A percentile compares a stretch with the other conserved stretches of the same genome.
These are phyloP conservation scores for Leptodactylus fuscus DNA, from an alignment of 2,113 vertebrate species.

Conservation along the genomic window DNA sequence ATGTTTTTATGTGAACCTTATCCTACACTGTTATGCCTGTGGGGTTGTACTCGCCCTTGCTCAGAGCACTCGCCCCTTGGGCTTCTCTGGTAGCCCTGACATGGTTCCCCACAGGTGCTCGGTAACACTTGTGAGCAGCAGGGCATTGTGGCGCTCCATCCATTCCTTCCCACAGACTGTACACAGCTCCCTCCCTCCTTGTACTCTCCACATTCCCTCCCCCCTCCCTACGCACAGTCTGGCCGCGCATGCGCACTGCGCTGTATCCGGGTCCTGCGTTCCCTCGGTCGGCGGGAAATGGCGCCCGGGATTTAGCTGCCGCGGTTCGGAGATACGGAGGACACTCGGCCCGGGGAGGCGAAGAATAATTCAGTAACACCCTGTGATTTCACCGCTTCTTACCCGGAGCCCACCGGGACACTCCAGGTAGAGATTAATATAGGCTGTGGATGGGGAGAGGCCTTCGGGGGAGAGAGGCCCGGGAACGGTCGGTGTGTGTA, in stretches of 20 bases:
- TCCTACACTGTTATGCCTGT: too few relatives aligned
- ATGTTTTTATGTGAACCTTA: too few relatives aligned
- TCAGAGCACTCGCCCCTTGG: too few relatives aligned
- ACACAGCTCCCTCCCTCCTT: neutral
- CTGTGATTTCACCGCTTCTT: slow-evolving; percentile 45
- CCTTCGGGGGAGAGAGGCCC: slow-evolving; percentile 37
- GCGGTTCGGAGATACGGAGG: slow-evolving; percentile 62
- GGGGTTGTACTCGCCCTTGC: too few relatives aligned
- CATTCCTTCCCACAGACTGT: neutral
- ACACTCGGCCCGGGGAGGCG: slow-evolving; percentile 62
- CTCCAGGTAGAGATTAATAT: slow-evolving; percentile 61
- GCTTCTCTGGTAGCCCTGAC: too few relatives aligned
- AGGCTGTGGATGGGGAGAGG: slow-evolving; percentile 36
- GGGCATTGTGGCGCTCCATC: neutral
- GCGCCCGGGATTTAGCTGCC: slow-evolving; percentile 85
- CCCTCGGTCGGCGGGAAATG: slow-evolving; percentile 96
- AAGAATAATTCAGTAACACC: slow-evolving; percentile 55
- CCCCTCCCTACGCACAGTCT: neutral
- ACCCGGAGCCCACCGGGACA: slow-evolving; percentile 65
- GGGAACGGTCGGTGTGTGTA: neutral
- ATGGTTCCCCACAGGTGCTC: too few relatives aligned
- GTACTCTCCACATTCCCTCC: neutral
- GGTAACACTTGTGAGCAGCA: neutral
- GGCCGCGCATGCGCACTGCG: slow-evolving; percentile 73
- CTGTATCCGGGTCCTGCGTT: slow-evolving; percentile 88